These are phyloP conservation scores for Oreochromis grahami DNA, from an alignment of 2,797 vertebrate genomes.

Conservation along the genomic window DNA sequence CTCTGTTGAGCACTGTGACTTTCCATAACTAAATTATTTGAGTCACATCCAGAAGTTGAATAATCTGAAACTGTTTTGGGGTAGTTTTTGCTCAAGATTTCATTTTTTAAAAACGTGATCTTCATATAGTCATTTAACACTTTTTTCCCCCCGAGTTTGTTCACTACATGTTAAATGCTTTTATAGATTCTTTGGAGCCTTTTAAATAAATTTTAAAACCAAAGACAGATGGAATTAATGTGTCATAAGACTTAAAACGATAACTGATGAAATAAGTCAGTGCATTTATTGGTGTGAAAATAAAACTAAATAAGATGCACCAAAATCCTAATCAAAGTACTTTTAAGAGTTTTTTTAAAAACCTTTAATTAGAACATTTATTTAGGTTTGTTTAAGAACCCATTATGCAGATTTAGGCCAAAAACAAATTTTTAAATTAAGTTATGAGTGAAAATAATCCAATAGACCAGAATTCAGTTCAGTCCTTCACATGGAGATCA, in stretches of 20 bases:
- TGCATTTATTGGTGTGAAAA: not conserved
- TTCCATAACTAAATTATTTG: not conserved
- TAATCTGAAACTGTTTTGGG: not conserved
- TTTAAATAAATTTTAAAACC: not conserved
- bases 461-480: not conserved
- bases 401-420: not conserved
- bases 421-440: not conserved
- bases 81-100: not conserved
- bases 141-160: not conserved
- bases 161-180: not conserved
- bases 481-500: not conserved
- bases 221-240: not conserved
- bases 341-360: not conserved
- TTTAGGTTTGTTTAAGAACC: not conserved
- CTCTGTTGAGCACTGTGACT: fast-evolving
- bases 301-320: not conserved
- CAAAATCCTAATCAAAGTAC: not conserved
- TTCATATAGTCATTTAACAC: no score
- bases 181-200: not conserved
- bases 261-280: not conserved
- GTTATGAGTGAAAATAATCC: not conserved
- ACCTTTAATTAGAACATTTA: not conserved
- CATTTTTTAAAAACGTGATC: not conserved
- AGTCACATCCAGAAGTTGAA: not conserved
- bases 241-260: not conserved